phyloP scores from a whole-genome alignment of 2,113 vertebrate species.

The Perccottus glenii region DNA sequence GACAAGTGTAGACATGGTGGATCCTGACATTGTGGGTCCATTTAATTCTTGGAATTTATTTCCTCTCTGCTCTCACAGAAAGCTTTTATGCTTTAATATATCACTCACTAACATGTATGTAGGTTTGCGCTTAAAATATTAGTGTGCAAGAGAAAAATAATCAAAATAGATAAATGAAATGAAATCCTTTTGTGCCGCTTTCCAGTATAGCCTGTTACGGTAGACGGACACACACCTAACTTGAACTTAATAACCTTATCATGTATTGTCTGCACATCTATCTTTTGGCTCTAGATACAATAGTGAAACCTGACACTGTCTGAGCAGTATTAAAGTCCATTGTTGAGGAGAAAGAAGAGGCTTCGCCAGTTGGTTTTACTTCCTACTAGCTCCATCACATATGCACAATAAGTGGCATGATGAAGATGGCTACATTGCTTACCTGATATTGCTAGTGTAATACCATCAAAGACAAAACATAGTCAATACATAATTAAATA shows the following conservation, averaged over 20 bases:
- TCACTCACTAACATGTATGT: too few species aligned
- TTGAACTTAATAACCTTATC: constrained; percentile 10
- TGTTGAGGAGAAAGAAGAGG: constrained; percentile 28
- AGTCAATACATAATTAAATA: too few species aligned
- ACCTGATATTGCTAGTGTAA: not conserved
- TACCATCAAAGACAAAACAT: not conserved
- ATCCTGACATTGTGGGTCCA: too few species aligned
- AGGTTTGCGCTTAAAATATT: not conserved
- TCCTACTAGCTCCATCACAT: constrained; percentile 19
- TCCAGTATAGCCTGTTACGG: not conserved
- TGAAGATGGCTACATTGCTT: not conserved
- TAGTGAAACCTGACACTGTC: constrained; percentile 38
- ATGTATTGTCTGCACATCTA: constrained; percentile 31
- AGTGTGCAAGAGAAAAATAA: not conserved
- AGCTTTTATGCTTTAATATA: too few species aligned
- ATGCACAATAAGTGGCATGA: not conserved
- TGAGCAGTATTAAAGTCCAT: constrained; percentile 18
- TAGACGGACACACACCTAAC: constrained; percentile 15
- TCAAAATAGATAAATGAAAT: not conserved
- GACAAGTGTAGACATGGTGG: constrained; percentile 2
- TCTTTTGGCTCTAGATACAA: constrained; percentile 37
- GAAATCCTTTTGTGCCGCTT: not conserved
- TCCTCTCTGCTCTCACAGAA: too few species aligned
- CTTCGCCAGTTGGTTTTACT: constrained; percentile 23
- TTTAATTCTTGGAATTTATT: not conserved